These are phyloP conservation scores for Bos javanicus DNA, from an alignment of 2,113 vertebrate genomes.

Conservation along the genomic window DNA sequence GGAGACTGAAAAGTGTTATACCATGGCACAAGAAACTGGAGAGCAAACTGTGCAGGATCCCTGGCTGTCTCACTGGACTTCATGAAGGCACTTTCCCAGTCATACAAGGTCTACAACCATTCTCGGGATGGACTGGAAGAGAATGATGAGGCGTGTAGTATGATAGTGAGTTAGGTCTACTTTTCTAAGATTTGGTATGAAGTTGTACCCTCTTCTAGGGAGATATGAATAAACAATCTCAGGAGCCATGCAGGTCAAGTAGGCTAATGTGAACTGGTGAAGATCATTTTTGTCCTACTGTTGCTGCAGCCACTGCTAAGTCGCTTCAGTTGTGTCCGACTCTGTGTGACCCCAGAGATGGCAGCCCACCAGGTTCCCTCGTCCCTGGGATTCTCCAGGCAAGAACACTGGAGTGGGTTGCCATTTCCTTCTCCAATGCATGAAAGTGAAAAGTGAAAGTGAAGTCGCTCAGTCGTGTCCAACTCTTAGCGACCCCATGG, in stretches of 20 bases:
- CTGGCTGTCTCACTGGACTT: neutral
- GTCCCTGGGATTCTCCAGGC: too few relatives aligned
- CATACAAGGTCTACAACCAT: too few relatives aligned
- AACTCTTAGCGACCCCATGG: too few relatives aligned
- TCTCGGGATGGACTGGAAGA: accelerated
- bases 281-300: neutral
- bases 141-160: neutral
- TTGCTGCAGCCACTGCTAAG: too few relatives aligned
- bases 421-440: too few relatives aligned
- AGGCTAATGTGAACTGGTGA: neutral
- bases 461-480: too few relatives aligned
- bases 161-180: neutral
- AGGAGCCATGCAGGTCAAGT: neutral
- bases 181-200: neutral
- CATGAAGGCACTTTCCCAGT: neutral
- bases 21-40: neutral
- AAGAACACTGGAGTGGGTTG: too few relatives aligned
- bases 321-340: too few relatives aligned
- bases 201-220: neutral
- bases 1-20: neutral
- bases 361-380: too few relatives aligned
- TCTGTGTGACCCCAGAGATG: too few relatives aligned
- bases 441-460: too few relatives aligned
- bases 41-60: neutral
- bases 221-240: neutral